phyloP scores from a whole-genome alignment of 2,797 vertebrate genomes.

The Sebastes matsubarae region DNA sequence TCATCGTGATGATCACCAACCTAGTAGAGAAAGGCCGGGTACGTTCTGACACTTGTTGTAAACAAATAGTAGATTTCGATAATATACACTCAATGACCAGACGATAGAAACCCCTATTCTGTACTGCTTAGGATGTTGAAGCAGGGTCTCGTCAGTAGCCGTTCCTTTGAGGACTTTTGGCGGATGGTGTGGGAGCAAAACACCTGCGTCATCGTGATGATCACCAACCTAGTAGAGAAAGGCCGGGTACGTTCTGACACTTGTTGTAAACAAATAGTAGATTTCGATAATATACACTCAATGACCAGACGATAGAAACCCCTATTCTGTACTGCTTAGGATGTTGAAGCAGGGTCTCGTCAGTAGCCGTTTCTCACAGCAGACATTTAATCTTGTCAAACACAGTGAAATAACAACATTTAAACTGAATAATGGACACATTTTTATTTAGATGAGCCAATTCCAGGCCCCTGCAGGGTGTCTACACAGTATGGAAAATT shows the following conservation, averaged over 20 bases:
- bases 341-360: neutral
- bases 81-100: neutral
- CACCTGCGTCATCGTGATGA: constrained; percentile 94
- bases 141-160: no score
- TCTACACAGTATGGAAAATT: no score
- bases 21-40: constrained; percentile 96
- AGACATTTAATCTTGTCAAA: neutral
- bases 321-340: neutral
- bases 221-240: constrained; percentile 97
- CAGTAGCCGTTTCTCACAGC: neutral
- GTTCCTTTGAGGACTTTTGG: constrained; percentile 98
- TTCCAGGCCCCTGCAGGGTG: no score
- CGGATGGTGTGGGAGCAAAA: constrained; percentile 98
- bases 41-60: constrained; percentile 58
- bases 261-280: no score
- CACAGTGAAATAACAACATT: neutral
- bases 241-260: constrained; percentile 87
- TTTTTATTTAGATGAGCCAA: neutral
- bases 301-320: neutral
- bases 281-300: neutral
- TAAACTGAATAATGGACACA: no score
- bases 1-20: constrained; percentile 98
- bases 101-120: neutral
- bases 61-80: no score
- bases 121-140: neutral